phyloP scores from a whole-genome alignment of 2,888 invertebrate genomes.

The Oscheius onirici region DNA sequence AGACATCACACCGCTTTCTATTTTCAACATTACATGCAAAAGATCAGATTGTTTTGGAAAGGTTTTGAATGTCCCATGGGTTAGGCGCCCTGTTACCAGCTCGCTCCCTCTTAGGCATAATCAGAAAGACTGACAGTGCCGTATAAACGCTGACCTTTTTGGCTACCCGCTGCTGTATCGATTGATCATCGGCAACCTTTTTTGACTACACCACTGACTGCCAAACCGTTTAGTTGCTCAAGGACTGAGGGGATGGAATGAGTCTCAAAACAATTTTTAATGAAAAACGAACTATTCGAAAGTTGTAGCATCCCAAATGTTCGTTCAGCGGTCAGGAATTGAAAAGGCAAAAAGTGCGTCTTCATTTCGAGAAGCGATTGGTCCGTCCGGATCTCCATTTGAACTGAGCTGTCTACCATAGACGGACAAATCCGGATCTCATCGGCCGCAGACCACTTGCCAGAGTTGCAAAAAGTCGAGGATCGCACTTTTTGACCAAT shows the following conservation, averaged over 20 bases:
- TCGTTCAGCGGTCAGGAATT: constrained; percentile 23
- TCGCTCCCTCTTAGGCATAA: not conserved
- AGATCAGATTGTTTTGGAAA: not conserved
- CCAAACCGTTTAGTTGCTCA: no score
- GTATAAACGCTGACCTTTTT: constrained; percentile 18
- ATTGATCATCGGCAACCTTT: constrained; percentile 8
- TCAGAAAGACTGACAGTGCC: not conserved
- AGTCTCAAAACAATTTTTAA: no score
- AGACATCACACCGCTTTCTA: not conserved
- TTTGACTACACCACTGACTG: not conserved
- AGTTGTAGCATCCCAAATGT: constrained; percentile 14
- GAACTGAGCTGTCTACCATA: constrained; percentile 27
- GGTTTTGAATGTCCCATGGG: not conserved
- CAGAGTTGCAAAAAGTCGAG: not conserved
- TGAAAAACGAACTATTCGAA: no score
- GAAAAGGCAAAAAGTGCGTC: constrained; percentile 14
- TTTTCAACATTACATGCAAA: not conserved
- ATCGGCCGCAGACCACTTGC: not conserved
- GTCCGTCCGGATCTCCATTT: constrained; percentile 22
- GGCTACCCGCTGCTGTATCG: not conserved
- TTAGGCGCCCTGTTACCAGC: not conserved
- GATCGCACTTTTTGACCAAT: not conserved
- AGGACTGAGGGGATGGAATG: no score
- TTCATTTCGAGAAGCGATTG: constrained; percentile 16
- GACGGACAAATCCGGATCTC: constrained; percentile 23